Conservation (phyloP, 2,113 vertebrate species). For the Promerops cafer region DNA sequence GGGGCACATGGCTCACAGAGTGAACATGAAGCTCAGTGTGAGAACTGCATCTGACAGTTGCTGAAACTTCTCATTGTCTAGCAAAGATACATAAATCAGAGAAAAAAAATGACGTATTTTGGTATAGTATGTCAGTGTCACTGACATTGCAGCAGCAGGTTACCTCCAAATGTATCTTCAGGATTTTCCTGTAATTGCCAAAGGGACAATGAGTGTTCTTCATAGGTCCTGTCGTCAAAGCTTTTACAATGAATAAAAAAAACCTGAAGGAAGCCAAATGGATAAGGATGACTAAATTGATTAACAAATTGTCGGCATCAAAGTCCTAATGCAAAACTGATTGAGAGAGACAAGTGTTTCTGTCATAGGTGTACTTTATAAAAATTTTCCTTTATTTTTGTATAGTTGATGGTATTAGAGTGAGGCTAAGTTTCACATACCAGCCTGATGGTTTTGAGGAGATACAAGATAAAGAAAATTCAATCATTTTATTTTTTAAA, state of each 20-base stretch:
- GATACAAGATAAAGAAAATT: not conserved
- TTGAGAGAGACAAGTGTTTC: not conserved
- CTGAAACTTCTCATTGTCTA: not conserved
- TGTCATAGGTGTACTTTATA: not conserved
- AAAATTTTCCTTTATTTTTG: not conserved
- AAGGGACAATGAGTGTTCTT: not conserved
- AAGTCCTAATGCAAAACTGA: not conserved
- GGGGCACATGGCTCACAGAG: not conserved
- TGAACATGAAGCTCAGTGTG: not conserved
- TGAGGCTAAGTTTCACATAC: not conserved
- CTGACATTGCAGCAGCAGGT: not conserved
- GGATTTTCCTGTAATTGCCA: not conserved
- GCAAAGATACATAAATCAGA: not conserved
- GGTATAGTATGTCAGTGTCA: not conserved
- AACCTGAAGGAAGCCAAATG: not conserved
- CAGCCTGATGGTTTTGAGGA: not conserved
- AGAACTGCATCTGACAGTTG: not conserved
- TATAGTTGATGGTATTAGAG: not conserved
- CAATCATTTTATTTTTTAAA: not conserved
- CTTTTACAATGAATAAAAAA: not conserved
- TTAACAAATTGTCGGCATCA: not conserved
- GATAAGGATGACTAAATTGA: not conserved
- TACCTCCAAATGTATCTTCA: not conserved
- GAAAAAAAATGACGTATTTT: not conserved
- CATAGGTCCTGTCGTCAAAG: not conserved